Percentiles rank a stretch among this genome's conserved stretches.
These are phyloP conservation scores for Notarius quadriscutis DNA, from an alignment of 2,113 vertebrate genomes.

Conservation along the genomic window DNA sequence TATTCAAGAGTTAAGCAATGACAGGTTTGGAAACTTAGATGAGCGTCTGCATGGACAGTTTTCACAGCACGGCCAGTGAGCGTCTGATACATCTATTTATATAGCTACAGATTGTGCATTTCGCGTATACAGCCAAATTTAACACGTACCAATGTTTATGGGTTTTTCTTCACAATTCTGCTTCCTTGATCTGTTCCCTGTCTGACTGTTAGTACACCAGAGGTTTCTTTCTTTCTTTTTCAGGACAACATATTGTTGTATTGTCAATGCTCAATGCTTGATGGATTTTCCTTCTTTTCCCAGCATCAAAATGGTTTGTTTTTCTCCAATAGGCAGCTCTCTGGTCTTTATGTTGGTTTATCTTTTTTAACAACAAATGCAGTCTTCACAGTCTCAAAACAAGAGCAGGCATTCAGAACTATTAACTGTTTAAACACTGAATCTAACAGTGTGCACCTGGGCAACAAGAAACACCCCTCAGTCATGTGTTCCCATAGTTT, in stretches of 20 bases:
- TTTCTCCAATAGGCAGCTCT: not conserved
- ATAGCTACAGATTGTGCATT: not conserved
- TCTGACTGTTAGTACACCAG: not conserved
- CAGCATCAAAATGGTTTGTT: not conserved
- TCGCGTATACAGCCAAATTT: not conserved
- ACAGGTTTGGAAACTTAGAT: no score
- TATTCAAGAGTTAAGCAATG: no score
- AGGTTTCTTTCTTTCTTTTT: not conserved
- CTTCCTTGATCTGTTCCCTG: not conserved
- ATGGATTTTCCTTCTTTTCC: not conserved
- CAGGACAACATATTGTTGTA: not conserved
- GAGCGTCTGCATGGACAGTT: no score
- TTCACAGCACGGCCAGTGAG: no score
- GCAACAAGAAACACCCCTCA: not conserved
- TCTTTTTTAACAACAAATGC: no score
- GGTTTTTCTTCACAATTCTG: not conserved
- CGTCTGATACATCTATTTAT: no score
- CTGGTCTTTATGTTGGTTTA: no score
- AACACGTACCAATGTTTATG: not conserved
- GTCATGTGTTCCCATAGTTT: not conserved
- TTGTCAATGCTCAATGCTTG: not conserved
- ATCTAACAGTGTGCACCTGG: not conserved
- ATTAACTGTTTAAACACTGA: not conserved
- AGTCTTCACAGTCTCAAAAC: not conserved
- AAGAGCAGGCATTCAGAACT: no score